Conservation (phyloP, 2,888 invertebrate genomes). For the Scaptomyza flava region DNA sequence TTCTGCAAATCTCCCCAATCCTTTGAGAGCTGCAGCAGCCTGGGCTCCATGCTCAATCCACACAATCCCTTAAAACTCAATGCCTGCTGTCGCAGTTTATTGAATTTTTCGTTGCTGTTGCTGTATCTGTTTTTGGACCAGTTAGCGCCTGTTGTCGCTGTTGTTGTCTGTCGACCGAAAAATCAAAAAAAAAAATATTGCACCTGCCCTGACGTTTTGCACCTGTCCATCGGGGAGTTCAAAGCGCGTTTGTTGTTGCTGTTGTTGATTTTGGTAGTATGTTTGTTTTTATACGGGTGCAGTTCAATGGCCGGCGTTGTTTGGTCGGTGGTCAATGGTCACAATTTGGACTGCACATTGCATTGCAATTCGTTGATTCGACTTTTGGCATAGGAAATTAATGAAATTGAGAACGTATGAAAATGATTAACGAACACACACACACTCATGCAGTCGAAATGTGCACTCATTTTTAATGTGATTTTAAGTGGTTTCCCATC, state of each 20-base stretch:
- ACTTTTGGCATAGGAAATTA: constrained; percentile 38
- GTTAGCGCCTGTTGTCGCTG: constrained; percentile 53
- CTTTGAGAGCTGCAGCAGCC: neutral
- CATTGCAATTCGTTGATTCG: constrained; percentile 2
- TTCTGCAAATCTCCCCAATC: constrained; percentile 17
- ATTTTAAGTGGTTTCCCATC: constrained; percentile 19
- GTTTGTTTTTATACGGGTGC: constrained; percentile 45
- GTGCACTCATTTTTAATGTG: constrained; percentile 22
- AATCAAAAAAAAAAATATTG: constrained; percentile 49
- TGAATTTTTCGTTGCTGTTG: constrained; percentile 49
- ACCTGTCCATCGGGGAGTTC: constrained; percentile 61
- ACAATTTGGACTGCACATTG: constrained; percentile 18
- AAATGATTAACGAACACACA: constrained; percentile 18
- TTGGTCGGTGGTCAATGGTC: constrained; percentile 32
- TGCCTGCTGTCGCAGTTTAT: constrained; percentile 45
- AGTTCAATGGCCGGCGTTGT: constrained; percentile 62
- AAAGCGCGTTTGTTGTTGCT: constrained; percentile 40
- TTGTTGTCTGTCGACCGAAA: constrained; percentile 41
- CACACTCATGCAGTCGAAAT: neutral
- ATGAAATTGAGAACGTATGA: constrained; percentile 40
- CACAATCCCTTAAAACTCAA: constrained; percentile 21
- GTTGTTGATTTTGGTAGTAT: constrained; percentile 50
- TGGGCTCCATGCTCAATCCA: constrained; percentile 7
- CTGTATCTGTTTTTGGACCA: constrained; percentile 52
- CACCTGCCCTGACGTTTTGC: constrained; percentile 67